Conservation (phyloP, 1,140 invertebrate species). For the Dinoponera quadriceps region DNA sequence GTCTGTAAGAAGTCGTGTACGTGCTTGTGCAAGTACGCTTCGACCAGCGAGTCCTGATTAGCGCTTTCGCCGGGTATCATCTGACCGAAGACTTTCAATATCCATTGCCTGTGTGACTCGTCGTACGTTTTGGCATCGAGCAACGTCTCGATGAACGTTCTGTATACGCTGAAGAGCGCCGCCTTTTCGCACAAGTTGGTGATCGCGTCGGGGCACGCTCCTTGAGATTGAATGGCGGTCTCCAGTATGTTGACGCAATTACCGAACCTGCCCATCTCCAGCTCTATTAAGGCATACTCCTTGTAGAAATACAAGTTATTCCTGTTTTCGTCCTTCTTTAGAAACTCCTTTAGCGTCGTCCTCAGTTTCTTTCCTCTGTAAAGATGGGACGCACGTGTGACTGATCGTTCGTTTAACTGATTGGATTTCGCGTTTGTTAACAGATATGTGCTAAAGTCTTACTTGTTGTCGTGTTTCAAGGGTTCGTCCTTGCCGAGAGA, state of each 20-base stretch:
- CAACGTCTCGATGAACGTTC: slow-evolving; percentile 83
- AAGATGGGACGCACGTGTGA: slow-evolving; percentile 33
- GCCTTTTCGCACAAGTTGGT: slow-evolving; percentile 75
- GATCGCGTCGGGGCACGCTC: slow-evolving; percentile 67
- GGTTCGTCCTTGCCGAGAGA: slow-evolving; percentile 83
- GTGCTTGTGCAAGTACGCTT: slow-evolving; percentile 74
- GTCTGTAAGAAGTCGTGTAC: slow-evolving; percentile 72
- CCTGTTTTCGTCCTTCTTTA: slow-evolving; percentile 86
- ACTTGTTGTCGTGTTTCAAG: slow-evolving; percentile 80
- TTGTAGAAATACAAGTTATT: slow-evolving; percentile 87
- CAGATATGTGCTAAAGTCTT: slow-evolving; percentile 52
- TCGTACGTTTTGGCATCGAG: slow-evolving; percentile 75
- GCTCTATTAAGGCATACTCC: slow-evolving; percentile 88
- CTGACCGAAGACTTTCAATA: slow-evolving; percentile 72
- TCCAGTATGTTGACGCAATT: slow-evolving; percentile 84
- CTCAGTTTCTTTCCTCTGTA: slow-evolving; percentile 85
- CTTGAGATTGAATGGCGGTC: slow-evolving; percentile 82
- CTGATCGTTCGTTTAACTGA: slow-evolving; percentile 14
- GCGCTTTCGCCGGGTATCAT: slow-evolving; percentile 65
- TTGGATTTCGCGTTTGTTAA: not conserved
- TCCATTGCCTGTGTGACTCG: slow-evolving; percentile 61
- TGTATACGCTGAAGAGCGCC: slow-evolving; percentile 82
- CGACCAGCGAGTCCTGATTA: slow-evolving; percentile 66
- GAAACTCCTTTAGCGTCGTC: slow-evolving; percentile 85
- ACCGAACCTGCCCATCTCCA: slow-evolving; percentile 84